A percentile compares a stretch with the other conserved stretches of the same genome.
phyloP scores from a whole-genome alignment of 2,888 invertebrate species.

The Diplazon laetatorius region DNA sequence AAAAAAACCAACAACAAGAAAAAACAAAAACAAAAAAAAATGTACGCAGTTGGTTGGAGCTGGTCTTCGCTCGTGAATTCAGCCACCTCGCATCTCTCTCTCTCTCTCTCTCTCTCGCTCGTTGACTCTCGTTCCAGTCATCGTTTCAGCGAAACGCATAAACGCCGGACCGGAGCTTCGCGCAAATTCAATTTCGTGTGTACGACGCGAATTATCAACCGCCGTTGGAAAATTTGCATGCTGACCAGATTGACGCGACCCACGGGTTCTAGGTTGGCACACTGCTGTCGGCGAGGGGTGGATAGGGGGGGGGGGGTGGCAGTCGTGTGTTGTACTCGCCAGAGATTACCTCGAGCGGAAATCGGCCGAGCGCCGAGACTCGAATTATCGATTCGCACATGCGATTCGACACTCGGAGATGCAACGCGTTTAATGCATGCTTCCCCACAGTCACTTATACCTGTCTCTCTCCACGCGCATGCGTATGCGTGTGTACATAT shows the following conservation, averaged over 20 bases:
- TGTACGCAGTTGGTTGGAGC: too few relatives aligned
- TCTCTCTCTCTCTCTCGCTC: slow-evolving; percentile 11
- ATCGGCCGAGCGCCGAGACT: slow-evolving; percentile 25
- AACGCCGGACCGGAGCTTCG: slow-evolving; percentile 27
- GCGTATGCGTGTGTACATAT: too few relatives aligned
- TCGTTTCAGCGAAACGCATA: slow-evolving; percentile 7
- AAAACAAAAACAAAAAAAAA: too few relatives aligned
- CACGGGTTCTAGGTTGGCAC: not conserved
- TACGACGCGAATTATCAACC: slow-evolving; percentile 49
- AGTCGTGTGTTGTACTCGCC: not conserved
- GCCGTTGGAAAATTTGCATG: slow-evolving; percentile 45
- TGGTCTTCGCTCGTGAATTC: too few relatives aligned
- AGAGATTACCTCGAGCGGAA: slow-evolving; percentile 29
- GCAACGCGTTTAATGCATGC: slow-evolving; percentile 36
- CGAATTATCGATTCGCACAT: slow-evolving; percentile 59
- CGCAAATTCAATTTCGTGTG: slow-evolving; percentile 43
- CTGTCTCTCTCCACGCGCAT: not conserved
- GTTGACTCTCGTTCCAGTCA: not conserved
- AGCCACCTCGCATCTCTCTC: too few relatives aligned
- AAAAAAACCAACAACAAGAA: too few relatives aligned
- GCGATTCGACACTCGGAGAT: slow-evolving; percentile 55
- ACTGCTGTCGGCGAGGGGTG: not conserved
- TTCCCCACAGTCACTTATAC: slow-evolving; percentile 23
- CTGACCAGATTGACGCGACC: slow-evolving; percentile 17
- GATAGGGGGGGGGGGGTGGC: too few relatives aligned